Evolutionary conservation across 2,797 vertebrate species (phyloP), one percentile per base, ranked within the genome.

Genomic region (Cyclopterus lumpus): DNA sequence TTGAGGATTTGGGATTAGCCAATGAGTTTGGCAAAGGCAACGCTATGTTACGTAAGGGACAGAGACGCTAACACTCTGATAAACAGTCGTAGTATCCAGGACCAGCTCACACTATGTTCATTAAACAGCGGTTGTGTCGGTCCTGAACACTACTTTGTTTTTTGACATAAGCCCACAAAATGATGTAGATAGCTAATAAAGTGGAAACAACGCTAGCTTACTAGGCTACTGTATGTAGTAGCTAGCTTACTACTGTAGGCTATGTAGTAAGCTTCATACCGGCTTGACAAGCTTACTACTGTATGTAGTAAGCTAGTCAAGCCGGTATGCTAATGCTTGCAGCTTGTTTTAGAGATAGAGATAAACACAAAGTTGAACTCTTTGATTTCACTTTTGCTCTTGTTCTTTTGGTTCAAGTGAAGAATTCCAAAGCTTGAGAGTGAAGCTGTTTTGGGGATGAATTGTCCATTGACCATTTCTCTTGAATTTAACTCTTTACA

Each of bases 401-500:
- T 2, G 2, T 63, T 4, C 30, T 44, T 63, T 34, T 22, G 20
- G 36, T 69, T 57, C 24, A 54, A 24, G n/a, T 55, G 60, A 4
- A 42, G 18, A 10, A 63, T 36, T 54, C 8, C 22, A 54, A 49
- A 40, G 30, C 58, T 63, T 53, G n/a, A 48, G 64, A 60, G 18
- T 28, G 15, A 26, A 51, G 26, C n/a, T 62, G 22, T 46, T 63
- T 62, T 26, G 6, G 9, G 24, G 18, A 24, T 30, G 24, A 11
- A 28, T 58, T 65, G 28, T 55, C 18, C 16, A 22, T 28, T 28
- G 11, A 57, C 58, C 36, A 28, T 71, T 8, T 32, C 14, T n/a
- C 55, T 62, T 51, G n/a, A 32, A 65, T 78, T 67, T 59, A 61
- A 46, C 14, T 57, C 44, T 40, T 74, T 11, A 48, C 38, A 67